Evolutionary conservation across 2,113 vertebrate genomes (phyloP).

Genomic region (Gavia stellata): DNA sequence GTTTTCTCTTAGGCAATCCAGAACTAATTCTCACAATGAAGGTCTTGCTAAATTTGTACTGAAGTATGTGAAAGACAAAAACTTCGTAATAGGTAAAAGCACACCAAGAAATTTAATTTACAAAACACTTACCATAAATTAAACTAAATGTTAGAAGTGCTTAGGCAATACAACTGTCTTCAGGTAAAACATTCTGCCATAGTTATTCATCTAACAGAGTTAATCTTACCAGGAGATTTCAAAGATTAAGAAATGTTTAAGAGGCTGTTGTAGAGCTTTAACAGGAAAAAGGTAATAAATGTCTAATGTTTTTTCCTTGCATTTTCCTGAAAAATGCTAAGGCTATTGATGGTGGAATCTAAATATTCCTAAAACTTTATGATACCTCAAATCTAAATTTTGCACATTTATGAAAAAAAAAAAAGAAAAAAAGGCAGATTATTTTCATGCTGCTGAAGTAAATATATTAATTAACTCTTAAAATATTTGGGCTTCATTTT

Average conservation of each 20-base stretch:
- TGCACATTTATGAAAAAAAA: neutral
- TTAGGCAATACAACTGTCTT: constrained; percentile 19
- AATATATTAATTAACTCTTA: neutral
- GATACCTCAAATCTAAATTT: neutral
- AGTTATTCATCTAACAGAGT: constrained; percentile 13
- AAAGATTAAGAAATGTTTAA: neutral
- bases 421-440: neutral
- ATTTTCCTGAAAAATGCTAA: neutral
- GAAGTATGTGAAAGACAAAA: constrained; percentile 50
- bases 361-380: neutral
- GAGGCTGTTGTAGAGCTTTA: neutral
- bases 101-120: constrained; percentile 62
- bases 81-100: constrained; percentile 35
- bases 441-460: neutral
- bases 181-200: constrained; percentile 33
- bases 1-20: constrained; percentile 31
- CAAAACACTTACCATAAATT: constrained; percentile 38
- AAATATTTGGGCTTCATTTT: neutral
- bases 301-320: neutral
- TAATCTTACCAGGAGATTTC: neutral
- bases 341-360: neutral
- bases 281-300: neutral
- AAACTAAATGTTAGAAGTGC: constrained; percentile 52
- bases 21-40: constrained; percentile 18
- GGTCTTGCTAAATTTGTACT: constrained; percentile 15